These are phyloP conservation scores for Cydia amplana DNA, from an alignment of 1,140 invertebrate genomes.

Conservation along the genomic window DNA sequence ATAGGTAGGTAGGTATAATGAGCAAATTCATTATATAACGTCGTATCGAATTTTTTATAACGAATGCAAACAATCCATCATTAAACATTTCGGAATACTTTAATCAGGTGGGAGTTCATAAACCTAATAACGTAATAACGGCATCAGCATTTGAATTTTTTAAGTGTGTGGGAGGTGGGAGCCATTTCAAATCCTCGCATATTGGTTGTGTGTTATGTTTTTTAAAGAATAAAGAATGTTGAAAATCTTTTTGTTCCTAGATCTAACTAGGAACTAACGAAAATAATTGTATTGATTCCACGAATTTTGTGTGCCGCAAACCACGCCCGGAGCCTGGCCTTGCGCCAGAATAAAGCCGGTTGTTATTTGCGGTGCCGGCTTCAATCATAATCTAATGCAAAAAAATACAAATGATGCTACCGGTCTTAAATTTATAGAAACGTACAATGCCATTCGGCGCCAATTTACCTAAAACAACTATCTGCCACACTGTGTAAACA, in stretches of 20 bases:
- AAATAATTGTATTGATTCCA: conserved; percentile 49
- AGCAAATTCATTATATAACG: neutral
- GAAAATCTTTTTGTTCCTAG: neutral
- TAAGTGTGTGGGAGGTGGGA: conserved; percentile 2
- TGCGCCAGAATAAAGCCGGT: conserved; percentile 60
- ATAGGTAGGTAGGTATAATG: no score
- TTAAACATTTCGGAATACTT: neutral
- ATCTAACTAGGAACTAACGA: conserved; percentile 8
- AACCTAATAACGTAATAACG: no score
- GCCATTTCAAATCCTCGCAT: neutral
- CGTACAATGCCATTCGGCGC: neutral
- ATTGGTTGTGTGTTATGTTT: neutral
- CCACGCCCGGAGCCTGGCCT: conserved; percentile 56
- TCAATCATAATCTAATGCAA: conserved; percentile 31
- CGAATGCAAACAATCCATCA: neutral
- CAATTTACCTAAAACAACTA: conserved; percentile 1
- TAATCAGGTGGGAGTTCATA: neutral
- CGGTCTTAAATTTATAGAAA: neutral
- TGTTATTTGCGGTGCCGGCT: conserved; percentile 40
- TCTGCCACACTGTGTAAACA: neutral
- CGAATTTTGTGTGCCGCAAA: conserved; percentile 47
- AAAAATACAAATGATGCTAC: conserved; percentile 2
- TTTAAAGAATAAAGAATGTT: neutral
- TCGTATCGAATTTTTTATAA: neutral
- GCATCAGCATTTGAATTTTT: neutral